Evolutionary conservation across 2,113 vertebrate genomes (phyloP), one percentile per base, ranked within the genome.

Genomic region (Sakesphorus luctuosus): DNA sequence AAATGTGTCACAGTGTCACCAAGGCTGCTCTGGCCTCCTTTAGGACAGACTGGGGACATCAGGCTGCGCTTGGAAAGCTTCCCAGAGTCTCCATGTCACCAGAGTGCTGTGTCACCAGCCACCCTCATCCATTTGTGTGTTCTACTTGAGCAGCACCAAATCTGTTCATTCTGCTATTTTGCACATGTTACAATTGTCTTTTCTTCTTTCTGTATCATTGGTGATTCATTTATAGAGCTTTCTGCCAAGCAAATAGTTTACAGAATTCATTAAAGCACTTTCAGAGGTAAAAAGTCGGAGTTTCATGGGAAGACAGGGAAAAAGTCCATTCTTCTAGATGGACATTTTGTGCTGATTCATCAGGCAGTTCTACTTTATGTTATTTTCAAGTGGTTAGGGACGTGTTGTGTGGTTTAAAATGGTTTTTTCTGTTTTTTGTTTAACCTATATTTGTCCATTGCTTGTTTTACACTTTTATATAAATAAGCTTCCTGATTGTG

Each of bases 381-480:
- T 50, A 56, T 76, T 97, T 96, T 96, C 87, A 97, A 96, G 72
- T 79, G 35, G 50, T 74, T 95, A 79, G 25, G 68, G 82, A 75
- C 86, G 74, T 84, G 50, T 61, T 49, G 4, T 67, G 18, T 49
- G 43, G 36, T 75, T 96, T 69, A 55, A 78, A 53, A 43, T 35
- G 31, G 28, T 95, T 95, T 91, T 77, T 94, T 96, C 49, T 86
- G 46, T 3, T 65, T 92, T 94, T 79, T 93, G 63, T 97, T 97
- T 96, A 92, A 92, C 88, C 38, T 89, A 11, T 78, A 49, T 96
- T 81, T 84, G 47, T 83, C 86, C 82, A 75, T 90, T 93, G 65
- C 89, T 97, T 85, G 90, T 66, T 96, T 96, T 90, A 93, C 17
- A 91, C 89, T 76, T 96, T 93, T 88, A 94, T 94, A 73, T 91